Percentiles rank a stretch among this genome's conserved stretches.
phyloP scores from a whole-genome alignment of 1,140 invertebrate species.

The Ruditapes philippinarum region DNA sequence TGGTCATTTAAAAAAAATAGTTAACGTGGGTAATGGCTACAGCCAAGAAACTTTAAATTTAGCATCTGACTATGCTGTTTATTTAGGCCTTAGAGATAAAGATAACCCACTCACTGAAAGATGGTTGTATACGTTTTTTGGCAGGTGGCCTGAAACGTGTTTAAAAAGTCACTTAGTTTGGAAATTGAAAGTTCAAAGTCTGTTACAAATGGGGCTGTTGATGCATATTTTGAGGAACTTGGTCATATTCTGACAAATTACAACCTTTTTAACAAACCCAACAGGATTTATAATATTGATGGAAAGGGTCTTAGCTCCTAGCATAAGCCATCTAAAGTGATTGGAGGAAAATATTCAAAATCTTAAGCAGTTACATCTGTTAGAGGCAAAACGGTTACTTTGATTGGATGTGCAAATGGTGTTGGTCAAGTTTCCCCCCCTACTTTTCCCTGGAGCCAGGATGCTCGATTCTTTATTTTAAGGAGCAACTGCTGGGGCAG shows the following conservation, averaged over 20 bases:
- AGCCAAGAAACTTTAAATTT: constrained; percentile 18
- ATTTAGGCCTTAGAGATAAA: background rate
- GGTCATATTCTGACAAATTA: background rate
- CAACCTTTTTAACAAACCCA: constrained; percentile 75
- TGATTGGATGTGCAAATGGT: constrained; percentile 30
- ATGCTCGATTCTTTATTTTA: constrained; percentile 76
- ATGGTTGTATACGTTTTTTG: constrained; percentile 8
- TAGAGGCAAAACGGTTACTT: constrained; percentile 7
- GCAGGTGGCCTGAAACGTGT: constrained; percentile 7
- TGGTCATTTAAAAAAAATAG: constrained; percentile 57
- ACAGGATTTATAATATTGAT: constrained; percentile 81
- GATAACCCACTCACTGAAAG: background rate
- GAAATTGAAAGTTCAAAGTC: no score
- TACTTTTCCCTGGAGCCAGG: constrained; percentile 85
- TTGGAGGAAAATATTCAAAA: constrained; percentile 5
- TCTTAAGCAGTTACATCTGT: constrained; percentile 16
- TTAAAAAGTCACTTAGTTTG: background rate
- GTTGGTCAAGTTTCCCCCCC: constrained; percentile 77
- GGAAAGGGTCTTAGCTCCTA: constrained; percentile 78
- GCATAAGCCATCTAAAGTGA: constrained; percentile 14
- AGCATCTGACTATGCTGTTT: constrained; percentile 54
- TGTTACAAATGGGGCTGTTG: no score
- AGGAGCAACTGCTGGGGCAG: constrained; percentile 26
- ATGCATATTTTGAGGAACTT: constrained; percentile 12
- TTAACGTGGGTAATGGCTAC: constrained; percentile 63